phyloP scores from a whole-genome alignment of 2,797 vertebrate species.

The Chromis chromis region DNA sequence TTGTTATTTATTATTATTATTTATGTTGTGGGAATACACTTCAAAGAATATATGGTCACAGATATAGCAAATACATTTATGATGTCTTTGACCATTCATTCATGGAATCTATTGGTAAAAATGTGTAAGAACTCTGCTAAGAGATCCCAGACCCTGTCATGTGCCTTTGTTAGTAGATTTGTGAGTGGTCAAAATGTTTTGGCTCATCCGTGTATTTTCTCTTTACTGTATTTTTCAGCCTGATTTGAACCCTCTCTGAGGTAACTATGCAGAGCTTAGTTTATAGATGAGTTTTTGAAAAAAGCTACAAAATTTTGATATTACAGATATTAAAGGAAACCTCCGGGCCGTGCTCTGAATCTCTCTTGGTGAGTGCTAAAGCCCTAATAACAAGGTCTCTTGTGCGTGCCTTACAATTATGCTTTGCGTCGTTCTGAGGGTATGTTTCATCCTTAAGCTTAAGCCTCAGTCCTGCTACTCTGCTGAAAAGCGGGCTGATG shows the following conservation, averaged over 20 bases:
- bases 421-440: conserved; percentile 33
- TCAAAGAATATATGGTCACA: too few species aligned
- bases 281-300: not conserved
- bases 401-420: conserved; percentile 62
- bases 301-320: not conserved
- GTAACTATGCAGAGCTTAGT: not conserved
- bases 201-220: not conserved
- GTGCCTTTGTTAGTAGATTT: not conserved
- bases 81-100: too few species aligned
- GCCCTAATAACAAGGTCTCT: conserved; percentile 70
- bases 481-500: conserved; percentile 36
- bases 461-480: conserved; percentile 27
- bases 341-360: conserved; percentile 18
- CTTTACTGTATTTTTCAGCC: not conserved
- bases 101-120: too few species aligned
- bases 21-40: too few species aligned
- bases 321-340: conserved; percentile 50
- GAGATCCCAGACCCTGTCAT: not conserved
- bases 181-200: not conserved
- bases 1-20: too few species aligned
- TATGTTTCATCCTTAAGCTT: conserved; percentile 59
- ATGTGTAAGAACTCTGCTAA: not conserved
- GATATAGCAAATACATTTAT: too few species aligned
- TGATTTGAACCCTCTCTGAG: not conserved
- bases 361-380: conserved; percentile 28